Evolutionary conservation across 23 tunicate species (phyloP).

Genomic region (Styela plicata): DNA sequence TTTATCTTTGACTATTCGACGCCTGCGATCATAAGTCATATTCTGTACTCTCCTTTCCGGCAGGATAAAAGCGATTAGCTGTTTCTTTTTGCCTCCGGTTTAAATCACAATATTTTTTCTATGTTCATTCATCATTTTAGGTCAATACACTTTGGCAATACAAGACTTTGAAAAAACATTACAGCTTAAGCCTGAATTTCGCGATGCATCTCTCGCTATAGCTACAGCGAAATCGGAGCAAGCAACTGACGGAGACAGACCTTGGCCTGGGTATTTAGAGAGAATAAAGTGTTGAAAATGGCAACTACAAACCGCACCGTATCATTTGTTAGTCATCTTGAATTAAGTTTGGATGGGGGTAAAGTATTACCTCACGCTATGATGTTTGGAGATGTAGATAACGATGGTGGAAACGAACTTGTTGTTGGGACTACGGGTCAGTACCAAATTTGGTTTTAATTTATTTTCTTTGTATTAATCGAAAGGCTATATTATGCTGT

Average conservation of each 20-base stretch:
- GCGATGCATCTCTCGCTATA: constrained; percentile 36
- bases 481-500: too few relatives aligned
- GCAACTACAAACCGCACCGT: constrained; percentile 48
- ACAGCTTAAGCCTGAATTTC: constrained; percentile 33
- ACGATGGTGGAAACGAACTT: constrained; percentile 68
- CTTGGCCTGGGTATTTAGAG: constrained; percentile 17
- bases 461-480: too few relatives aligned
- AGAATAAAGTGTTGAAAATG: background rate
- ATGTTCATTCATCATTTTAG: background rate
- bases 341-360: constrained; percentile 36
- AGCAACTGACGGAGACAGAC: constrained; percentile 35
- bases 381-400: constrained; percentile 74
- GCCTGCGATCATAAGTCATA: too few relatives aligned
- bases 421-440: constrained; percentile 61
- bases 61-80: background rate
- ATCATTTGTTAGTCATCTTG: constrained; percentile 63
- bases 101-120: background rate
- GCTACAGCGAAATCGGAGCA: constrained; percentile 33
- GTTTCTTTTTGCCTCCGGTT: background rate
- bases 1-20: background rate
- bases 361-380: constrained; percentile 71
- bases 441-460: too few relatives aligned
- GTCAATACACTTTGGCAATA: constrained; percentile 41
- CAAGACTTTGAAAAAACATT: constrained; percentile 42
- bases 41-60: too few relatives aligned